Conservation (phyloP, 2,888 invertebrate genomes). For the Eulithis testata region DNA sequence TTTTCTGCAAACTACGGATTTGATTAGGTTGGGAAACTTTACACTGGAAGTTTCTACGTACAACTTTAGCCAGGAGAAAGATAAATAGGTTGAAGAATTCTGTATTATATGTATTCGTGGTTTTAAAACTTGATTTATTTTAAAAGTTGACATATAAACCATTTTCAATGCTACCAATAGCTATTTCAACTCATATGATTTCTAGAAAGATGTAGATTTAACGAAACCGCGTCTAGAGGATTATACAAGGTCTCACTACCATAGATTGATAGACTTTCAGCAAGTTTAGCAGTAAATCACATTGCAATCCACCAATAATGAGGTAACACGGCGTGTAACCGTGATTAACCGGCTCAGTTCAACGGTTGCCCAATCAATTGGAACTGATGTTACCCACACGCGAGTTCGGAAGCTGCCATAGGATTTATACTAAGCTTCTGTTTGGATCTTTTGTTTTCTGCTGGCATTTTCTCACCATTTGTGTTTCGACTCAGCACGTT, state of each 20-base stretch:
- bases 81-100: constrained; percentile 46
- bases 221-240: not conserved
- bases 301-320: constrained; percentile 50
- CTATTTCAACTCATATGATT: too few species aligned
- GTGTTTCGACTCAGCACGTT: constrained; percentile 7
- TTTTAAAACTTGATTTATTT: not conserved
- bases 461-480: constrained; percentile 21
- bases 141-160: too few species aligned
- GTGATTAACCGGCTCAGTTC: constrained; percentile 67
- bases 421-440: constrained; percentile 52
- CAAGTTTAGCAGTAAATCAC: constrained; percentile 44
- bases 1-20: constrained; percentile 71
- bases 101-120: not conserved
- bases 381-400: constrained; percentile 60
- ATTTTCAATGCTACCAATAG: too few species aligned
- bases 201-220: not conserved
- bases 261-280: constrained; percentile 17
- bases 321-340: constrained; percentile 59
- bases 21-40: constrained; percentile 71
- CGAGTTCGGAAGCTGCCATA: constrained; percentile 52
- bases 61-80: constrained; percentile 48
- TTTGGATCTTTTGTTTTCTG: constrained; percentile 29
- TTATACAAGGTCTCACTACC: constrained; percentile 5
- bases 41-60: constrained; percentile 47
- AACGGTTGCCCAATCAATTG: constrained; percentile 65